phyloP scores from a whole-genome alignment of 2,888 invertebrate genomes.

The Lamellibrachia columna region DNA sequence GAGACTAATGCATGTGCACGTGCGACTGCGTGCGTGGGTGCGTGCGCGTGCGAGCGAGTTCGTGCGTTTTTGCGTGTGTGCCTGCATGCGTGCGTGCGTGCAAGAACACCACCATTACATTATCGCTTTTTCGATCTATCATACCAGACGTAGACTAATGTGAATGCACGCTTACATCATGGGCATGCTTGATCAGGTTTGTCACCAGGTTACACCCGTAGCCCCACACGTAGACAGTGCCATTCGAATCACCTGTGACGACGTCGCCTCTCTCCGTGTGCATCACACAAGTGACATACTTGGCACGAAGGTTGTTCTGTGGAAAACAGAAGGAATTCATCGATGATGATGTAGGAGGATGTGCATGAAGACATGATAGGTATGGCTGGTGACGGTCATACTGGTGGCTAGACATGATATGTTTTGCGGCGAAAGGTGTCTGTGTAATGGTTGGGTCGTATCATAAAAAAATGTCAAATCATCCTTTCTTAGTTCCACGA shows the following conservation, averaged over 20 bases:
- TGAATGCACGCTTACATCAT: slow-evolving; percentile 52
- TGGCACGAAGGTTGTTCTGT: slow-evolving; percentile 57
- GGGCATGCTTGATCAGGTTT: slow-evolving; percentile 62
- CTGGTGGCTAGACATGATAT: background rate
- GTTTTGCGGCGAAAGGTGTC: no score
- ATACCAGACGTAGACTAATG: background rate
- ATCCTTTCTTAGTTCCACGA: background rate
- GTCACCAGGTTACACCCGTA: slow-evolving; percentile 56
- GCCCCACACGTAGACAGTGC: slow-evolving; percentile 63
- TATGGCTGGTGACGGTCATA: background rate
- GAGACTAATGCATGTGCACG: no score
- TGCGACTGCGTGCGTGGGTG: no score
- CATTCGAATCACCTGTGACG: slow-evolving; percentile 63
- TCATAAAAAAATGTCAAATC: no score
- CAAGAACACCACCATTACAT: no score
- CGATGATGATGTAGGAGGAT: background rate
- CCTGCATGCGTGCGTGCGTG: no score
- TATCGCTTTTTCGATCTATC: no score
- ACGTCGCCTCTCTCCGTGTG: slow-evolving; percentile 57
- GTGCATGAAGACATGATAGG: background rate
- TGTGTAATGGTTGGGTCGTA: no score
- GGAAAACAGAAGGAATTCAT: slow-evolving; percentile 27
- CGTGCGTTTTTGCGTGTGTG: no score
- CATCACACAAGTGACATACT: slow-evolving; percentile 52
- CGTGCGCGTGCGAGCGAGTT: no score